These are phyloP conservation scores for Periophthalmus magnuspinnatus DNA, from an alignment of 2,797 vertebrate genomes.

Conservation along the genomic window DNA sequence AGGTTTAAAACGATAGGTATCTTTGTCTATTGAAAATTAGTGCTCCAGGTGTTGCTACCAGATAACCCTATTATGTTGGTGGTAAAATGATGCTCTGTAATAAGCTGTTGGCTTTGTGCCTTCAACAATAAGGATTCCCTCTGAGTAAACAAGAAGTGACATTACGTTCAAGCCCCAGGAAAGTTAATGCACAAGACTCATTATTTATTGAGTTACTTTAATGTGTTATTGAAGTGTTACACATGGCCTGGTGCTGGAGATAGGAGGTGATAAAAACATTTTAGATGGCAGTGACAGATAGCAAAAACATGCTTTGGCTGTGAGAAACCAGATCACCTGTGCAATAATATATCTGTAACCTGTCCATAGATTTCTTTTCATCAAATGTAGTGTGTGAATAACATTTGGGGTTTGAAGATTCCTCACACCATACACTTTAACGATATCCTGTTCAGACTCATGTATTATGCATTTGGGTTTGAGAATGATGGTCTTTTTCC, in stretches of 20 bases:
- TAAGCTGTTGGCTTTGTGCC: slow-evolving; percentile 44
- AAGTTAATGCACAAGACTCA: not conserved
- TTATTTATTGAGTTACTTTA: slow-evolving; percentile 15
- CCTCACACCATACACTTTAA: not conserved
- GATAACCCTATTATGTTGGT: slow-evolving; percentile 12
- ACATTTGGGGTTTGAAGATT: not conserved
- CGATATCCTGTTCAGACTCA: slow-evolving; percentile 18
- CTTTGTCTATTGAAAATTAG: slow-evolving; percentile 14
- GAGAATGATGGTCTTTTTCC: slow-evolving; percentile 10
- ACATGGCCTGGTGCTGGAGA: slow-evolving; percentile 6
- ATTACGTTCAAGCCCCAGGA: slow-evolving; percentile 1
- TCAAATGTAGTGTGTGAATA: not conserved
- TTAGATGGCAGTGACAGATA: not conserved
- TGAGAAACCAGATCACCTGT: not conserved
- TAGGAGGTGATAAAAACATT: slow-evolving; percentile 19
- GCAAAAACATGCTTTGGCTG: slow-evolving; percentile 2
- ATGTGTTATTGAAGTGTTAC: slow-evolving; percentile 4
- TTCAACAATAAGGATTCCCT: slow-evolving; percentile 43
- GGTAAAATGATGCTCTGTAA: slow-evolving; percentile 45
- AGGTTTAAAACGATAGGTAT: not conserved
- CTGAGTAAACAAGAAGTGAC: slow-evolving; percentile 14
- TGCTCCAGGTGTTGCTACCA: slow-evolving; percentile 27
- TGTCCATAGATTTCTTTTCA: no score
- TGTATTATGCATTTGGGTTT: not conserved
- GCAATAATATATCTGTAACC: not conserved